Evolutionary conservation across 2,888 invertebrate species (phyloP).

Genomic region (Hirtodrosophila alboralis): DNA sequence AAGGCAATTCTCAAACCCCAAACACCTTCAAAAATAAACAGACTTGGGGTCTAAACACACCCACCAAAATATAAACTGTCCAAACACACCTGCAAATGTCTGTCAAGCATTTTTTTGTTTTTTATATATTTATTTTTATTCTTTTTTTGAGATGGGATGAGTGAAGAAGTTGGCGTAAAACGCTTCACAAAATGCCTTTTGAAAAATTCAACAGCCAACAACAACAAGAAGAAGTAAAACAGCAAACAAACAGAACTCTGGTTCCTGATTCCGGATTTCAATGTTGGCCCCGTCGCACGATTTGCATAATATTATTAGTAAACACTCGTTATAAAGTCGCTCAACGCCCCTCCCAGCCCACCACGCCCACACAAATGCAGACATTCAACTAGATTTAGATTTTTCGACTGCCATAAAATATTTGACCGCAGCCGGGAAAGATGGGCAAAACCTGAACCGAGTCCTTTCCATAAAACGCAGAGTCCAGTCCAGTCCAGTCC

Average conservation of each 20-base stretch:
- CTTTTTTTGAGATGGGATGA: conserved; percentile 8
- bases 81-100: conserved; percentile 67
- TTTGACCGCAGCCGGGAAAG: conserved; percentile 71
- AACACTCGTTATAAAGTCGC: conserved; percentile 78
- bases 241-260: conserved; percentile 40
- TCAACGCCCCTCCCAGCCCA: conserved; percentile 3
- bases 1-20: conserved; percentile 26
- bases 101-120: conserved; percentile 65
- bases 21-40: conserved; percentile 20
- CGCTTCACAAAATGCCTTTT: conserved; percentile 73
- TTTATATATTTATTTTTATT: too few relatives aligned
- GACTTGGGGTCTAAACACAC: neutral
- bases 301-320: conserved; percentile 80
- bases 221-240: conserved; percentile 14
- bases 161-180: conserved; percentile 45
- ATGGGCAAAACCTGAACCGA: conserved; percentile 42
- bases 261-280: conserved; percentile 37
- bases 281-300: conserved; percentile 56
- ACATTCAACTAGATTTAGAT: conserved; percentile 75
- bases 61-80: conserved; percentile 40
- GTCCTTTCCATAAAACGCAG: neutral
- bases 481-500: conserved; percentile 7
- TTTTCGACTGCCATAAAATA: conserved; percentile 71
- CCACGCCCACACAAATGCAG: conserved; percentile 55
- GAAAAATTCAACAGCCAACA: conserved; percentile 69